A percentile compares a stretch with the other conserved stretches of the same genome.
These are phyloP conservation scores for Hyposoter didymator DNA, from an alignment of 2,888 invertebrate genomes.

Conservation along the genomic window DNA sequence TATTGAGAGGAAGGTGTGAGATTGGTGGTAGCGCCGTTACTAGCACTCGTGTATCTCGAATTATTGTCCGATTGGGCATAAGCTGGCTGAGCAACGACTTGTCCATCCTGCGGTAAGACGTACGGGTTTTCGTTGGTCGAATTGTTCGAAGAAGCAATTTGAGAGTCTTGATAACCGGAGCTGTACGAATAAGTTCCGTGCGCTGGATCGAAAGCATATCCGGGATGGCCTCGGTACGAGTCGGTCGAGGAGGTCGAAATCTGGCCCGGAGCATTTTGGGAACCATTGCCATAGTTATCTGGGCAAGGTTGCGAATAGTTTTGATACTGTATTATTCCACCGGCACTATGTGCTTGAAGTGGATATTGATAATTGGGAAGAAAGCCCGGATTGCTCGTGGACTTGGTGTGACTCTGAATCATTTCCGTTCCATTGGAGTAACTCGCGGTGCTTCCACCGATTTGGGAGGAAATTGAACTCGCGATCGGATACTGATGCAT, in stretches of 20 bases:
- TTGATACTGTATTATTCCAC: constrained; percentile 69
- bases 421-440: constrained; percentile 75
- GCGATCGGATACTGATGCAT: constrained; percentile 77
- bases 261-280: constrained; percentile 30
- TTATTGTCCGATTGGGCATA: constrained; percentile 58
- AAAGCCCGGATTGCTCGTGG: constrained; percentile 73
- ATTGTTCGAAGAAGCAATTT: constrained; percentile 63
- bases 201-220: constrained; percentile 86
- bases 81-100: constrained; percentile 22
- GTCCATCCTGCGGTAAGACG: constrained; percentile 33
- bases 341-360: constrained; percentile 71
- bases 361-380: constrained; percentile 74
- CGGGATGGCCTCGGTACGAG: constrained; percentile 86
- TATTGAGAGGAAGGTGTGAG: constrained; percentile 77
- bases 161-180: constrained; percentile 87
- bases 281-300: constrained; percentile 70
- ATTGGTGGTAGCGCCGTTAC: constrained; percentile 76
- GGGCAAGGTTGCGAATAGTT: constrained; percentile 72
- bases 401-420: constrained; percentile 80
- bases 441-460: constrained; percentile 38
- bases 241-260: constrained; percentile 67
- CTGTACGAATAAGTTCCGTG: constrained; percentile 87
- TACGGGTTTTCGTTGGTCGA: constrained; percentile 32
- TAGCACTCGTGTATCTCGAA: constrained; percentile 79
- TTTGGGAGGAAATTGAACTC: constrained; percentile 75